Conservation (phyloP, 2,113 vertebrate genomes). For the Myotis yumanensis region DNA sequence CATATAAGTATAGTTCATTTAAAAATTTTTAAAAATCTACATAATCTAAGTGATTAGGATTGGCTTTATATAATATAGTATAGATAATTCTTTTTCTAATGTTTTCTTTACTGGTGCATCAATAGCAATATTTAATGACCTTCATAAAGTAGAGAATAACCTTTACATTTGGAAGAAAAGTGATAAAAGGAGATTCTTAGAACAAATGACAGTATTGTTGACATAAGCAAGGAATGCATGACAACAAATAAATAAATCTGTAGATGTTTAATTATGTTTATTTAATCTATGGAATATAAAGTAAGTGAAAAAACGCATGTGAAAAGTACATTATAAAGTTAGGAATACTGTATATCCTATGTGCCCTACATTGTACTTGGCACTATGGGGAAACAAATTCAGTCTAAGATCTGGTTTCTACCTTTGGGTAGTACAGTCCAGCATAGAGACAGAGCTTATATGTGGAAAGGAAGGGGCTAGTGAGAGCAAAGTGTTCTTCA, state of each 20-base stretch:
- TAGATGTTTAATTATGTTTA: neutral
- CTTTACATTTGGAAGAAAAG: constrained; percentile 14
- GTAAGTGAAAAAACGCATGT: neutral
- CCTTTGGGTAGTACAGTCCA: neutral
- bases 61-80: neutral
- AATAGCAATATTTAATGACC: neutral
- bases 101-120: neutral
- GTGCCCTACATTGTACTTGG: neutral
- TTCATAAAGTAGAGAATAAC: neutral
- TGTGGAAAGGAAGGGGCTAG: neutral
- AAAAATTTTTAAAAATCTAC: neutral
- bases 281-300: neutral
- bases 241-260: neutral
- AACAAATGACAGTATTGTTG: neutral
- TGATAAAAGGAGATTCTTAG: neutral
- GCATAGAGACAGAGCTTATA: neutral
- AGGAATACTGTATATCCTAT: neutral
- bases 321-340: neutral
- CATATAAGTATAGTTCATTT: neutral
- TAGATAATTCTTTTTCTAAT: neutral
- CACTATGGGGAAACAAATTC: neutral
- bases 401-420: neutral
- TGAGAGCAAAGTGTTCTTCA: neutral
- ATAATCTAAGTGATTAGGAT: neutral
- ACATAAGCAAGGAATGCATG: neutral